These are phyloP conservation scores for Oxygymnocypris stewartii DNA, from an alignment of 2,113 vertebrate species.

Conservation along the genomic window DNA sequence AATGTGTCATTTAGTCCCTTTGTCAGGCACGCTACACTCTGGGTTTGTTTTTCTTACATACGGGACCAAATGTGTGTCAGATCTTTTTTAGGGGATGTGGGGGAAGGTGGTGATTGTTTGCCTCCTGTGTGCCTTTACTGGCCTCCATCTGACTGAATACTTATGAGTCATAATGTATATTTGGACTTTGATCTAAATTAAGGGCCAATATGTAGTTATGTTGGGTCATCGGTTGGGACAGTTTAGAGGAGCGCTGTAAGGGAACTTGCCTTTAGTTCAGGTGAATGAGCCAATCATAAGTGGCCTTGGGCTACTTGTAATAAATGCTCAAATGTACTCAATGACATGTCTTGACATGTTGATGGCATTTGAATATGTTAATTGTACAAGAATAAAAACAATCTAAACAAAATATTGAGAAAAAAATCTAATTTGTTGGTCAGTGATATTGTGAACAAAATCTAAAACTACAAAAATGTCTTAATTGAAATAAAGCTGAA, in stretches of 20 bases:
- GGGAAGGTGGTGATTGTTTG: neutral
- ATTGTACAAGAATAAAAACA: neutral
- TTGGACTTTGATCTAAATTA: neutral
- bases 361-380: neutral
- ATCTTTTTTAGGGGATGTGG: neutral
- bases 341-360: neutral
- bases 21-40: conserved; percentile 67
- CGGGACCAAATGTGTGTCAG: conserved; percentile 71
- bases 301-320: neutral
- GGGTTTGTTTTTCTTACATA: conserved; percentile 75
- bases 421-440: neutral
- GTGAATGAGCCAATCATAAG: neutral
- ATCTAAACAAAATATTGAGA: neutral
- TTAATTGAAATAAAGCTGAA: too few relatives aligned
- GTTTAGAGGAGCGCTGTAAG: neutral
- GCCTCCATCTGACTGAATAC: neutral
- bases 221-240: neutral
- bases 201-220: neutral
- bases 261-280: neutral
- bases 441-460: neutral
- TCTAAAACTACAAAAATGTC: neutral
- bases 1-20: conserved; percentile 75
- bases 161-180: neutral
- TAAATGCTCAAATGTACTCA: neutral
- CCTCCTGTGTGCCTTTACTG: neutral